Evolutionary conservation across 1,140 invertebrate genomes (phyloP).

Genomic region (Bombus confusus): DNA sequence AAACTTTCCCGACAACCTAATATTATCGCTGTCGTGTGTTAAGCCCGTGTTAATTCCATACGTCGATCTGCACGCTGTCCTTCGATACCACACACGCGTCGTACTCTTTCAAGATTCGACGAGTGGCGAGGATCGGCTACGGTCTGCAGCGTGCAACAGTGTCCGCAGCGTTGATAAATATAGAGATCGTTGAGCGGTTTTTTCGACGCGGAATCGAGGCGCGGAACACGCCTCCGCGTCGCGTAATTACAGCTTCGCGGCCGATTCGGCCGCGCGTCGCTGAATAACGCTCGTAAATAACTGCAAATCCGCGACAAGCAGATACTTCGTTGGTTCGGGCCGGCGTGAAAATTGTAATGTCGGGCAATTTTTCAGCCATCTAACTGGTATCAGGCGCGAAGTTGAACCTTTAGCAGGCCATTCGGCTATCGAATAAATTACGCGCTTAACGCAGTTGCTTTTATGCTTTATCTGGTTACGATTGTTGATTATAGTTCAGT

Average conservation of each 20-base stretch:
- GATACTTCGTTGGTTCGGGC: background rate
- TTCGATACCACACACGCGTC: background rate
- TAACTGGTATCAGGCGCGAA: background rate
- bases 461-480: too few species aligned
- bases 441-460: background rate
- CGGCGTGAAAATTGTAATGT: conserved; percentile 9
- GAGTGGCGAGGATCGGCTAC: background rate
- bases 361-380: background rate
- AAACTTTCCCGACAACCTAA: too few species aligned
- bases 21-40: too few species aligned
- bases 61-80: too few species aligned
- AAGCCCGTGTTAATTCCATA: too few species aligned
- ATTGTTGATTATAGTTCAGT: too few species aligned
- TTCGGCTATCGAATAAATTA: background rate
- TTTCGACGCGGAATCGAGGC: conserved; percentile 16
- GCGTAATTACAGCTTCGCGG: conserved; percentile 20
- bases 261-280: background rate
- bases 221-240: conserved; percentile 20
- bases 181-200: background rate
- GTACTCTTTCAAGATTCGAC: background rate
- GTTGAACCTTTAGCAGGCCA: background rate
- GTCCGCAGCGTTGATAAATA: conserved; percentile 12
- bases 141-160: conserved; percentile 20
- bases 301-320: background rate
- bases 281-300: conserved; percentile 35